Evolutionary conservation across 2,113 vertebrate species (phyloP), one percentile per base, ranked within the genome.

Genomic region (Triplophysa tibetana): DNA sequence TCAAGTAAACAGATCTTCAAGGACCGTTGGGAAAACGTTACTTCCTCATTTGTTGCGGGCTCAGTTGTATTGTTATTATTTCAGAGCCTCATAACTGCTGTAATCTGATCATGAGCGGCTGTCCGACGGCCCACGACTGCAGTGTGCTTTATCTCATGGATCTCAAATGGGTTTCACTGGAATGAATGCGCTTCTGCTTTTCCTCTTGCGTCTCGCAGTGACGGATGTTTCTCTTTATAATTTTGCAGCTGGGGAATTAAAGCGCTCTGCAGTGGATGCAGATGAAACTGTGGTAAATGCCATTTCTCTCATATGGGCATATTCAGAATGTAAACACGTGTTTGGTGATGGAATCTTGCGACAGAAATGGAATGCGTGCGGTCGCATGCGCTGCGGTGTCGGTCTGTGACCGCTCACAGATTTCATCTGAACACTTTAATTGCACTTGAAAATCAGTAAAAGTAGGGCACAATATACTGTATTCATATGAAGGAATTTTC

Each of bases 1-100:
- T 78, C 82, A 85, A 86, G 77, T 65, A 85, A 87, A 83, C 83
- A 82, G 61, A 61, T 52, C 77, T 84, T 83, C 81, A 80, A 88
- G 83, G 84, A 81, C 78, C 75, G 12, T 79, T 56, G 56, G 84
- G 84, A 83, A 85, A 86, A 83, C 76, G 84, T 83, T 70, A 75
- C 79, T 82, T 86, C 52, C 84, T 80, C 62, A 19, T 86, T 77
- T 84, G 81, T 70, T 48, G 14, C 16, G 16, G n/a, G 48, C 63
- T 70, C 48, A 64, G 60, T 75, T 80, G 58, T 66, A 19, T 79
- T 67, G 60, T 85, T 85, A 76, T 77, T 64, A 62, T 83, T 82
- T 70, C 75, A 65, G 72, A 48, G 73, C 68, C 56, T 73, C 23
- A 69, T 78, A 72, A 73, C 54, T 65, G 50, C 66, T 75, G 77